These are phyloP conservation scores for Arctocebus calabarensis DNA, from an alignment of 2,797 vertebrate species.

Conservation along the genomic window DNA sequence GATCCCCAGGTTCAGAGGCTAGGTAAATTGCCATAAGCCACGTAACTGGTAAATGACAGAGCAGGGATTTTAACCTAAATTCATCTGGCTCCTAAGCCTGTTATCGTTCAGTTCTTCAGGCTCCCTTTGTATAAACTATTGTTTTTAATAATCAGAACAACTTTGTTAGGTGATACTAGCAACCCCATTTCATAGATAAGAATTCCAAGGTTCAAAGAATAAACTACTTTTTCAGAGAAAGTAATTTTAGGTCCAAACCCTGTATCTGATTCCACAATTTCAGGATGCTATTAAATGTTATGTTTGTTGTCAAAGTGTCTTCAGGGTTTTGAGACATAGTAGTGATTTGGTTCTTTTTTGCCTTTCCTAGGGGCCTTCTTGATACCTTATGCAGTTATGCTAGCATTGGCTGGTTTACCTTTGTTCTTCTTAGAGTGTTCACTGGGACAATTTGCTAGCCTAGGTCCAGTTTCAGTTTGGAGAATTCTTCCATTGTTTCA, in stretches of 20 bases:
- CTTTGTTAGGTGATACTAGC: background rate
- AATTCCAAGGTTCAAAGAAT: conserved; percentile 38
- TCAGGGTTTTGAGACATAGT: background rate
- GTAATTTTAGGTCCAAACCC: background rate
- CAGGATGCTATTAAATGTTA: conserved; percentile 41
- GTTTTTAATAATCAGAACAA: conserved; percentile 41
- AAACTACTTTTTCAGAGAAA: conserved; percentile 22
- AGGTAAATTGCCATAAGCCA: background rate
- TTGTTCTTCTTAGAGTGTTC: conserved; percentile 91
- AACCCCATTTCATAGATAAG: conserved; percentile 6
- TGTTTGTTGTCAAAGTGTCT: conserved; percentile 13
- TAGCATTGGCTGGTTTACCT: conserved; percentile 89
- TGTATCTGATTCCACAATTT: background rate
- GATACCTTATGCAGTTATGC: conserved; percentile 89
- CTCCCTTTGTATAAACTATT: conserved; percentile 8
- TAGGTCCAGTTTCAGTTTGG: conserved; percentile 89
- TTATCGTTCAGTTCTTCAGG: background rate
- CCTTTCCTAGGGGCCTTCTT: conserved; percentile 89
- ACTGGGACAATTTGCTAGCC: conserved; percentile 90
- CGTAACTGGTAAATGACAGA: conserved; percentile 9
- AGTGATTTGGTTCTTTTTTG: background rate
- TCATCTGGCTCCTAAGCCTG: background rate
- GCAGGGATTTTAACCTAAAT: conserved; percentile 31
- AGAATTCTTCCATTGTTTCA: conserved; percentile 89
- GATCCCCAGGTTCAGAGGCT: conserved; percentile 27